Evolutionary conservation across 2,113 vertebrate species (phyloP).

Genomic region (Anoura caudifer): DNA sequence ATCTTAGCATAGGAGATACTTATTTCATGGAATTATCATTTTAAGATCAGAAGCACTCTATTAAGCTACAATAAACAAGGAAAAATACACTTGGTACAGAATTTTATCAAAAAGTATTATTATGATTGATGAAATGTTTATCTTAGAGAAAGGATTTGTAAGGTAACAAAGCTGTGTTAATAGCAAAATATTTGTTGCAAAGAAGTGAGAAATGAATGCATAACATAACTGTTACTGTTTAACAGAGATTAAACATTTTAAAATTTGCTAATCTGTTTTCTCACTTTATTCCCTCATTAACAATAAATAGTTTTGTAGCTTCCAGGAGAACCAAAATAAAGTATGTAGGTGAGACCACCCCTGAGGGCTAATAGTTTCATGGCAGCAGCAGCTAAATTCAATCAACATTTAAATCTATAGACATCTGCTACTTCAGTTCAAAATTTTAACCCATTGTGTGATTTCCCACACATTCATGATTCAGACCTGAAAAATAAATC

Average conservation of each 20-base stretch:
- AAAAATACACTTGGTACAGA: not conserved
- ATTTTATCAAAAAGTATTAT: not conserved
- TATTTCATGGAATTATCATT: constrained; percentile 19
- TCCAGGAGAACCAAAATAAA: constrained; percentile 72
- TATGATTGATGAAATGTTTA: not conserved
- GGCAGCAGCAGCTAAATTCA: constrained; percentile 69
- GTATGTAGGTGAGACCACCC: constrained; percentile 55
- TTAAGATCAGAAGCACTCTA: not conserved
- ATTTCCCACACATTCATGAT: not conserved
- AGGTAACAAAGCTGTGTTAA: not conserved
- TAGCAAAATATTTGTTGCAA: constrained; percentile 24
- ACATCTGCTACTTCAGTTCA: constrained; percentile 61
- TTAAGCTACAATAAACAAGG: not conserved
- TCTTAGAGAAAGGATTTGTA: not conserved
- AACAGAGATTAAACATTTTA: constrained; percentile 56
- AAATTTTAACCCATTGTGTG: constrained; percentile 70
- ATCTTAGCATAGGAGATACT: not conserved
- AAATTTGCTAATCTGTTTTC: constrained; percentile 63
- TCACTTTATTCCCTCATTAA: constrained; percentile 72
- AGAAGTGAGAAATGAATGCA: not conserved
- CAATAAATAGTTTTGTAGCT: constrained; percentile 53
- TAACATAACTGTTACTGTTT: constrained; percentile 12
- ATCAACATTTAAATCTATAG: constrained; percentile 69
- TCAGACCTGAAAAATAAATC: not conserved
- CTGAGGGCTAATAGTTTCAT: constrained; percentile 72